These are phyloP conservation scores for Lasioglossum malachurum DNA, from an alignment of 2,888 invertebrate species.

Conservation along the genomic window DNA sequence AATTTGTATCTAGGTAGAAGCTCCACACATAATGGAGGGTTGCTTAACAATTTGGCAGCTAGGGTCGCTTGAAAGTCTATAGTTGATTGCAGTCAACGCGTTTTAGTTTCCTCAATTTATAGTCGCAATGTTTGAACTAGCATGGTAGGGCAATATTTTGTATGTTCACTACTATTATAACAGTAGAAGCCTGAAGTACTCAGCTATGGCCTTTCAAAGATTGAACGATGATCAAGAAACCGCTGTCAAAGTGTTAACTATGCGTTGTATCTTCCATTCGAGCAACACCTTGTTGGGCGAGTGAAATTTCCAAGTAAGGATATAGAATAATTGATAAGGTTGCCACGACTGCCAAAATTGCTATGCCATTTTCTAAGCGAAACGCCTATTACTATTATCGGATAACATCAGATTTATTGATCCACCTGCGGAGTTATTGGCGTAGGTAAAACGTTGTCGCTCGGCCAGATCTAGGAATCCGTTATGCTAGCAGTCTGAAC, in stretches of 20 bases:
- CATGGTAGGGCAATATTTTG: not conserved
- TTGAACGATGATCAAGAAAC: not conserved
- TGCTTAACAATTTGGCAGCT: constrained; percentile 3
- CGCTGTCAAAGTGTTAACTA: not conserved
- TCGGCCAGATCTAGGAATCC: not conserved
- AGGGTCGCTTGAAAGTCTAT: not conserved
- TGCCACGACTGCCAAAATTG: not conserved
- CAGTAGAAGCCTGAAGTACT: not conserved
- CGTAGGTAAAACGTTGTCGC: not conserved
- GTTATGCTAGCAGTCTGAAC: not conserved
- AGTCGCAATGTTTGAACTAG: not conserved
- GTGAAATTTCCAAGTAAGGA: not conserved
- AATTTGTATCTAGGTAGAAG: constrained; percentile 1
- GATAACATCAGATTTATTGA: not conserved
- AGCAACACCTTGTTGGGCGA: not conserved
- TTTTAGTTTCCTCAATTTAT: not conserved
- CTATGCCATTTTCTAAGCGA: constrained; percentile 8
- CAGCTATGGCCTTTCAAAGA: constrained; percentile 1
- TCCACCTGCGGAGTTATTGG: not conserved
- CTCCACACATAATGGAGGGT: not conserved
- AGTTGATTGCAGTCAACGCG: not conserved
- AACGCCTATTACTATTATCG: not conserved
- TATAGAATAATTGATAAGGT: constrained; percentile 7
- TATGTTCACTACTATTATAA: not conserved
- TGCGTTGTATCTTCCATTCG: not conserved